Evolutionary conservation across 2,797 vertebrate species (phyloP), one percentile per base, ranked within the genome.

Genomic region (Tenualosa thibaudeaui): DNA sequence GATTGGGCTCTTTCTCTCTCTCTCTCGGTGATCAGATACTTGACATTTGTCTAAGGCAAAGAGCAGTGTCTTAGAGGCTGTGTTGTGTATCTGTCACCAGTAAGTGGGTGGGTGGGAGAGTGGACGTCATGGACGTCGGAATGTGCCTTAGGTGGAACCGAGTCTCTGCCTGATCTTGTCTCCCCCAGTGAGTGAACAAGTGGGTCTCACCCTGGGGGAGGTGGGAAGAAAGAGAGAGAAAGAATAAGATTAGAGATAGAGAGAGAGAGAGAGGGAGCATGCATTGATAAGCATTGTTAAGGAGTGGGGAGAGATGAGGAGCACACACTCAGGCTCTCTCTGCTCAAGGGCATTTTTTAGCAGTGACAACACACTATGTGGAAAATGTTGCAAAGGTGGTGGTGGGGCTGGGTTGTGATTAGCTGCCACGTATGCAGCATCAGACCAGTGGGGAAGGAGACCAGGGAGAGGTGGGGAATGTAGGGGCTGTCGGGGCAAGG

Each of bases 111-210:
- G 40, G 50, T 51, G 50, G 50, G 15, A 75, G 68, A 7, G 68
- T 46, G 71, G 40, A 22, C 6, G 40, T 78, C 71, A 78, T 9
- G 17, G 68, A 56, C 54, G 17, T 78, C 19, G 71, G 71, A 78
- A 78, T 78, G 71, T 78, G 40, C 40, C 40, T 2, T n/a, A 9
- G 71, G 40, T 22, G 37, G 19, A 46, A 49, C 37, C 15, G 37
- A 40, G 58, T 40, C 17, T 78, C 37, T 78, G 71, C 40, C 71
- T 78, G 71, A 40, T 78, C 71, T 78, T 78, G 71, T 46, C 71
- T 43, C 17, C 40, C 50, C 22, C 71, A 7, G 22, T 9, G 4
- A 22, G 40, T 9, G 19, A 9, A 46, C 37, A 78, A 17, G 31
- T 40, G 68, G 31, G 13, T 37, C 24, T 68, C 62, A 68, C 24